Base-by-base conservation (phyloP, 2,888 invertebrate genomes). In the Petrophora chlorosata region DNA sequence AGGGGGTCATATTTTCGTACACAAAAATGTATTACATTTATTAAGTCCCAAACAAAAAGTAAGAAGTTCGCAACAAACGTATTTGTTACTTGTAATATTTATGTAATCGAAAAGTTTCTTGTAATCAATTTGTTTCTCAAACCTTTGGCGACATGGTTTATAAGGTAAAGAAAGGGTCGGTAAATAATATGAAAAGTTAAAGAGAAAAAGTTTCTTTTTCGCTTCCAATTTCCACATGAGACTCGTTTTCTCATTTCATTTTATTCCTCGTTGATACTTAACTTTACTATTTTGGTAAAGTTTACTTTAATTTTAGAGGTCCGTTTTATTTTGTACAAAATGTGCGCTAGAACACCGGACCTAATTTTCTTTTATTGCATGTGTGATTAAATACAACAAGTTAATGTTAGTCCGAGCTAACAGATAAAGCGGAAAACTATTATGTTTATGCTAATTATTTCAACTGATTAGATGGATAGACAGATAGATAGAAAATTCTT, bases 191-290 rank as follows among this genome's bases (percentile, higher is more conserved):
- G 16, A 23, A 29, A 29, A 29, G 46, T 40, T 29, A 35, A 34
- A 35, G 9, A 35, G 40, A 40, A 47, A 40, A 47, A 34, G 13
- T 46, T 46, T 36, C 16, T 26, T 45, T 25, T 36, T 33, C 19
- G 13, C 23, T 40, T 28, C 39, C 34, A 46, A 39, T 39, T 34
- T 45, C 34, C 39, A 16, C 25, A 17, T 35, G 15, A 25, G 12
- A 30, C 29, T 35, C 28, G 40, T 47, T 23, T 46, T 36, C 41
- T 48, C 36, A 41, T 48, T 48, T 25, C 30, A 17, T 36, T 41
- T 48, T 32, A 41, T 26, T 9, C 26, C 40, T 41, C 36, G 26
- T 29, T 15, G 33, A 33, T 16, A 13, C 34, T 34, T 5, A 34
- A 46, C 22, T 29, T 17, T 2, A 28, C 10, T 23, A 33, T 34